phyloP scores from a whole-genome alignment of 2,888 invertebrate species.

The Dryadula phaetusa region DNA sequence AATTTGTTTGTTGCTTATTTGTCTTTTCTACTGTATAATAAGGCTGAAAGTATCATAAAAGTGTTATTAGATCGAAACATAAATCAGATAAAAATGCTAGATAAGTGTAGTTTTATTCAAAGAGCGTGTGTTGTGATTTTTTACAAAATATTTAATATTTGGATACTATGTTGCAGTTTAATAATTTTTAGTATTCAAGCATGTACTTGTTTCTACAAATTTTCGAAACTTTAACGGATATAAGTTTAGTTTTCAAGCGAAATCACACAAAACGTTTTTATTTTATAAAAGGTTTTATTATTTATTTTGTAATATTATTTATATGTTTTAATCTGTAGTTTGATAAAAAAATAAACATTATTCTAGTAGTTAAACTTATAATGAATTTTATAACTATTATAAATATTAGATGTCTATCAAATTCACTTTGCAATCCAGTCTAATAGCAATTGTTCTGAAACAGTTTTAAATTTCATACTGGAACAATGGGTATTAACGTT shows the following conservation, averaged over 20 bases:
- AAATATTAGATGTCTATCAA: constrained; percentile 40
- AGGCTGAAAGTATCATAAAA: constrained; percentile 7
- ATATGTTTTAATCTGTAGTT: too few relatives aligned
- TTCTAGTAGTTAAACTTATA: too few relatives aligned
- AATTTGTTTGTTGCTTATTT: constrained; percentile 4
- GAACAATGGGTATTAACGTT: constrained; percentile 73
- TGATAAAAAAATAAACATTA: too few relatives aligned
- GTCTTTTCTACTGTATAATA: not conserved
- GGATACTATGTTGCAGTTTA: too few relatives aligned
- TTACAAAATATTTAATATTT: too few relatives aligned
- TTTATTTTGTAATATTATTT: too few relatives aligned
- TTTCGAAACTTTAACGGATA: too few relatives aligned
- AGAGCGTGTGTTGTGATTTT: constrained; percentile 5
- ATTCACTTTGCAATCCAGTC: constrained; percentile 54
- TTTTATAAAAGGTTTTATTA: too few relatives aligned
- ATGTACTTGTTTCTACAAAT: too few relatives aligned
- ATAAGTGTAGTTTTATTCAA: constrained; percentile 45
- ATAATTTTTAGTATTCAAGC: too few relatives aligned
- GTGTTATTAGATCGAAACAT: constrained; percentile 57
- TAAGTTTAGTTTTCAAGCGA: too few relatives aligned
- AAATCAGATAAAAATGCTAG: constrained; percentile 71
- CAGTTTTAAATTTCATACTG: constrained; percentile 75
- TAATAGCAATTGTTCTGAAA: constrained; percentile 69
- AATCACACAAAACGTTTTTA: too few relatives aligned
- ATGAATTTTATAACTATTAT: not conserved